Base-by-base conservation (phyloP, 2,113 vertebrate species). In the Nycticryphes semicollaris region DNA sequence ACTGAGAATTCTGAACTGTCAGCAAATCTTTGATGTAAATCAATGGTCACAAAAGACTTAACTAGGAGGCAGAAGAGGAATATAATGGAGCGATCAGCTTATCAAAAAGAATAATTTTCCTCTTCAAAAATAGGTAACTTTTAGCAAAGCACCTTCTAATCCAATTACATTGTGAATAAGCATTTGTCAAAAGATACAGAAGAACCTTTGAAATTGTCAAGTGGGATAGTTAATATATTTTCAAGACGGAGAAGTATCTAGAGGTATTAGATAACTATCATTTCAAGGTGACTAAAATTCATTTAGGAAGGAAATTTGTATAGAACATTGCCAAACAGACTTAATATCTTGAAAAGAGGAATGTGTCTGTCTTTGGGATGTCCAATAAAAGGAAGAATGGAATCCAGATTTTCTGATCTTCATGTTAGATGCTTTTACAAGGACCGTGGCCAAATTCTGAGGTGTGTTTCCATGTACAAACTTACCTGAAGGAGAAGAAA, bases 11-110 rank as follows among this genome's bases (percentile, higher is more conserved):
- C 39, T 94, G 91, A 97, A 90, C 75, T 94, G 82, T 91, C 95
- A 96, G 79, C 50, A 97, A 92, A 96, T 87, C 89, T 97, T 97
- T 97, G 64, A 94, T 97, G 82, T 93, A 97, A 95, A 97, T 96
- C 79, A 91, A 20, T 82, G 66, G 41, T 90, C 94, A 93, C 85
- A 95, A 51, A 88, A 96, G 94, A 96, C 47, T 76, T 87, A 89
- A 92, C 51, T 50, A 74, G 70, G 31, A 91, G 12, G 37, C 47
- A 89, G 54, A 77, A 25, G 69, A 54, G 87, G 27, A 95, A 84
- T 53, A 91, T 78, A 84, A 96, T 23, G 3, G 68, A 92, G 83
- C 50, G 33, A 53, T 85, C 63, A 94, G 16, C 27, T 93, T 90
- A 93, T 92, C 86, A 97, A 94, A 97, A 87, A 68, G 33, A 91